Base-by-base conservation (phyloP, 2,888 invertebrate species). In the Gastracanthus pulcherrimus region DNA sequence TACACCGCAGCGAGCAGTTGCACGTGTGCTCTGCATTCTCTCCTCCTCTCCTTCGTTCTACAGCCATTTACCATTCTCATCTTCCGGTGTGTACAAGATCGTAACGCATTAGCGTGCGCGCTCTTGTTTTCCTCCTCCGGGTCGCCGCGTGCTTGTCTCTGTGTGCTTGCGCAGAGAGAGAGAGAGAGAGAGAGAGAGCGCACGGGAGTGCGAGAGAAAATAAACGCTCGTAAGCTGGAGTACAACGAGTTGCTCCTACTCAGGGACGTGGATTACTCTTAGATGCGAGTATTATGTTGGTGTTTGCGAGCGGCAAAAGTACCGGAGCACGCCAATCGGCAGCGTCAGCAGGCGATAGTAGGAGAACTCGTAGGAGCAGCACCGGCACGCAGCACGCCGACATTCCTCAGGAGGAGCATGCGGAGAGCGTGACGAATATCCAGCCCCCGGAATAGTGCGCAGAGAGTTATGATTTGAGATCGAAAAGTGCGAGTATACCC, bases 271-370 rank as follows among this genome's bases (percentile, higher is more conserved):
- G n/a, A n/a, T n/a, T n/a, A n/a, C n/a, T n/a, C 36, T 36, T 55
- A 51, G 77, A 81, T 71, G 78, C 70, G 81, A 82, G 81, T 85
- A 87, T 84, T 86, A 86, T 86, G 85, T 85, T 85, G 85, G 84
- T 81, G 83, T 84, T 84, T 72, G 83, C 86, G 85, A 84, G 85
- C 84, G 83, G 82, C 86, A 84, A 85, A 86, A n/a, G 85, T 89
- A 51, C 26, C 89, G 90, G 89, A 89, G 90, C 34, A 31, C 36
- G 87, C 93, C 92, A 92, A 76, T 78, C 82, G 31, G 90, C 90
- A 69, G 58, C 16, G 19, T 16, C 58, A 67, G 26, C 51, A 36
- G 19, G 29, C 64, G 29, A 19, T 1, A 60, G 55, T 51, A 66
- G 64, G 55, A 79, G 51, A 45, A 58, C 58, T 72, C 23, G 76